Percentiles rank a stretch among this genome's conserved stretches.
Evolutionary conservation across 2,113 vertebrate genomes (phyloP).

Genomic region (Stercorarius parasiticus): DNA sequence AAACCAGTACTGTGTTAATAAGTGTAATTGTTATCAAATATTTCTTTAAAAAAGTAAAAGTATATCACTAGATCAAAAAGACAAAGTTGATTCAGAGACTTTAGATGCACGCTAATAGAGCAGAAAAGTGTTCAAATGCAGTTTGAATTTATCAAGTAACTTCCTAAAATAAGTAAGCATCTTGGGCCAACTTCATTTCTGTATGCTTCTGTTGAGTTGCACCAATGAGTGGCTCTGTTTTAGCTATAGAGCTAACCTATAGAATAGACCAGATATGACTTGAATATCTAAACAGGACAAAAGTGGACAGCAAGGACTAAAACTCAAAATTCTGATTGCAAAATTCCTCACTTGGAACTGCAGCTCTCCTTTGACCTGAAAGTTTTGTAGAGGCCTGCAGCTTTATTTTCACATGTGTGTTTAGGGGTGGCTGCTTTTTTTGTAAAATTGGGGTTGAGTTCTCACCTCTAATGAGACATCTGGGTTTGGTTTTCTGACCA

Average conservation of each 20-base stretch:
- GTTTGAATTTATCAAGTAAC: background rate
- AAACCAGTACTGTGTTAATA: background rate
- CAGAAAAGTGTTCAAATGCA: background rate
- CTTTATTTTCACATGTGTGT: background rate
- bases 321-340: background rate
- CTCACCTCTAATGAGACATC: background rate
- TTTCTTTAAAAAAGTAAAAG: background rate
- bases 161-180: background rate
- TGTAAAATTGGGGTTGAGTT: background rate
- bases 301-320: background rate
- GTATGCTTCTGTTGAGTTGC: background rate
- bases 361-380: background rate
- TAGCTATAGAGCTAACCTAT: background rate
- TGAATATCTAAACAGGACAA: background rate
- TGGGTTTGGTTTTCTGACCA: background rate
- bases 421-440: background rate
- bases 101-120: background rate
- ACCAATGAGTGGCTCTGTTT: background rate
- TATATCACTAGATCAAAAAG: background rate
- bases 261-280: background rate
- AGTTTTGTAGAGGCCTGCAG: background rate
- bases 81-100: background rate
- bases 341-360: background rate
- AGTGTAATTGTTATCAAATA: background rate
- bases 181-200: background rate